phyloP scores from a whole-genome alignment of 1,140 invertebrate species.

The Drosophila asahinai region DNA sequence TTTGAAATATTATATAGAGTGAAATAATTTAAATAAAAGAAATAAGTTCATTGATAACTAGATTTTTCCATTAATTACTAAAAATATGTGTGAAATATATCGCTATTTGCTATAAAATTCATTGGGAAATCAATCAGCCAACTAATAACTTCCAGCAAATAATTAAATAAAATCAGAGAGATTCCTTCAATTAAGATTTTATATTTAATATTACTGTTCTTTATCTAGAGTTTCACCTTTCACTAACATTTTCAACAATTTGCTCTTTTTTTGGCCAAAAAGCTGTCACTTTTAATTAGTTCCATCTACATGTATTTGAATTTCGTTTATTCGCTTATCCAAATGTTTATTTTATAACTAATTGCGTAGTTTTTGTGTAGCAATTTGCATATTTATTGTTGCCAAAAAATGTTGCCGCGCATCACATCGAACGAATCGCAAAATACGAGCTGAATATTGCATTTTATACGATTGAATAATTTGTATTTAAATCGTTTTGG shows the following conservation, averaged over 20 bases:
- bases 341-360: conserved; percentile 9
- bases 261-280: background rate
- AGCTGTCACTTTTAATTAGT: conserved; percentile 5
- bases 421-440: background rate
- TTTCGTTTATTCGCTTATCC: conserved; percentile 21
- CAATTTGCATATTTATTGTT: conserved; percentile 37
- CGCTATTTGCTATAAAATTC: background rate
- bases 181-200: background rate
- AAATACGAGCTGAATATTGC: conserved; percentile 31
- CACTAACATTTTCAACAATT: background rate
- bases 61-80: background rate
- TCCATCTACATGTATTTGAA: background rate
- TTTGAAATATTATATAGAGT: conserved; percentile 1
- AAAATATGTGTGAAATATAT: background rate
- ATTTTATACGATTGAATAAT: conserved; percentile 36
- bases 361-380: conserved; percentile 14
- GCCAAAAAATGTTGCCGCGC: conserved; percentile 12
- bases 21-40: background rate
- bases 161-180: background rate
- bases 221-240: background rate
- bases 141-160: background rate
- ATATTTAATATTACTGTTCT: background rate
- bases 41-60: background rate
- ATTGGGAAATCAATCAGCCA: too few species aligned
- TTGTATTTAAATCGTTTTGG: conserved; percentile 27